Conservation (phyloP, 2,888 invertebrate species). For the Agrochola litura region DNA sequence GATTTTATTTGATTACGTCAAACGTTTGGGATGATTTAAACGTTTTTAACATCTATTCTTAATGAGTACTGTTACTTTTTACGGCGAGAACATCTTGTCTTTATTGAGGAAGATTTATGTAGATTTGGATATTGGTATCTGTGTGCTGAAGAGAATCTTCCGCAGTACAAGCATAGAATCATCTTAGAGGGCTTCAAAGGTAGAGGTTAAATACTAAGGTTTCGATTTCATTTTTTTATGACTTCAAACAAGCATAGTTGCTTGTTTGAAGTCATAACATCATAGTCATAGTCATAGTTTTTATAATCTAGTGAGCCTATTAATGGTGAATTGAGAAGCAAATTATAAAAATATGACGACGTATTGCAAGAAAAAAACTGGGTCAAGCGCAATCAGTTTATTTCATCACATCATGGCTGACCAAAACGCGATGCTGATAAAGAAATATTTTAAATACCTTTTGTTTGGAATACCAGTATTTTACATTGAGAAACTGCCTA, state of each 20-base stretch:
- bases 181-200: neutral
- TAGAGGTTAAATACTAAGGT: neutral
- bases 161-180: neutral
- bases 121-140: slow-evolving; percentile 34
- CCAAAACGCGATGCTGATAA: neutral
- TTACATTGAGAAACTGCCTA: no score
- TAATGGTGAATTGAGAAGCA: neutral
- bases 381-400: no score
- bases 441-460: no score
- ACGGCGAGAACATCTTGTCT: slow-evolving; percentile 49
- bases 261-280: no score
- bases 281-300: no score
- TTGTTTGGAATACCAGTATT: neutral
- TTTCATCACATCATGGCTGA: neutral
- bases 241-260: neutral
- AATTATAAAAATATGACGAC: neutral
- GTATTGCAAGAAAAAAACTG: neutral
- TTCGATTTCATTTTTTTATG: neutral
- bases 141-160: neutral
- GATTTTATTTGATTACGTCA: slow-evolving; percentile 81
- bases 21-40: slow-evolving; percentile 74
- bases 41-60: slow-evolving; percentile 68
- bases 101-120: slow-evolving; percentile 48
- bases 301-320: no score
- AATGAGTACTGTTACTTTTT: slow-evolving; percentile 64